Percentiles rank a stretch among this genome's conserved stretches.
Conservation (phyloP, 2,113 vertebrate genomes). For the Brienomyrus longianalis region DNA sequence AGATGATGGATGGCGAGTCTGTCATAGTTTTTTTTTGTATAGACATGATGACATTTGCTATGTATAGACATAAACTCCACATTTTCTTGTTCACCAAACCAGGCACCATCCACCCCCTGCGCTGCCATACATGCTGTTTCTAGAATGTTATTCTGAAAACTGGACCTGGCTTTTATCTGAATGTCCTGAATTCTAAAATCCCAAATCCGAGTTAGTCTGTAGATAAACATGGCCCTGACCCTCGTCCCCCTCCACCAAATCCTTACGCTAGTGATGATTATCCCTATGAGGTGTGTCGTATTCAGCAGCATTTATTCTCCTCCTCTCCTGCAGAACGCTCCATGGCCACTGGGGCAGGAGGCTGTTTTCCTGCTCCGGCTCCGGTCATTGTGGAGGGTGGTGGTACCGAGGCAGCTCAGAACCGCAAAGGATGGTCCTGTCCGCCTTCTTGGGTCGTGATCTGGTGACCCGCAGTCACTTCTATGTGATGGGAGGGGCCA, state of each 20-base stretch:
- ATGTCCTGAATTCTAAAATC: not conserved
- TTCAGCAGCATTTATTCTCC: not conserved
- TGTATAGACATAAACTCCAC: not conserved
- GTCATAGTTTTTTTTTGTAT: not conserved
- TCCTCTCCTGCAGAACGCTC: constrained; percentile 75
- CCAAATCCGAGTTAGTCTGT: not conserved
- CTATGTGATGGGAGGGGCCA: constrained; percentile 69
- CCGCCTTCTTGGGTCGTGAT: constrained; percentile 76
- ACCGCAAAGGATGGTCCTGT: constrained; percentile 65
- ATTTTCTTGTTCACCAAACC: not conserved
- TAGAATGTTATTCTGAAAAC: not conserved
- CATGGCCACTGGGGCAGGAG: constrained; percentile 87
- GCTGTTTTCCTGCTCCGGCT: constrained; percentile 77
- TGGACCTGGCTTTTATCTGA: not conserved
- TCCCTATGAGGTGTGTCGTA: too few species aligned
- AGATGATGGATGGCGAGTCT: not conserved
- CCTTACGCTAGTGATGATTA: too few species aligned
- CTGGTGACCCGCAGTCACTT: constrained; percentile 63
- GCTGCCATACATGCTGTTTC: not conserved
- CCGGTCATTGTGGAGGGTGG: constrained; percentile 64
- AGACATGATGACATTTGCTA: not conserved
- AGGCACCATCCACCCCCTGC: not conserved
- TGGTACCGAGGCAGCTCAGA: constrained; percentile 66
- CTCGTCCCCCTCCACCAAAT: not conserved
- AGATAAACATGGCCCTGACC: not conserved